Base-by-base conservation (phyloP, 1,140 invertebrate genomes). In the Hycleus cichorii region DNA sequence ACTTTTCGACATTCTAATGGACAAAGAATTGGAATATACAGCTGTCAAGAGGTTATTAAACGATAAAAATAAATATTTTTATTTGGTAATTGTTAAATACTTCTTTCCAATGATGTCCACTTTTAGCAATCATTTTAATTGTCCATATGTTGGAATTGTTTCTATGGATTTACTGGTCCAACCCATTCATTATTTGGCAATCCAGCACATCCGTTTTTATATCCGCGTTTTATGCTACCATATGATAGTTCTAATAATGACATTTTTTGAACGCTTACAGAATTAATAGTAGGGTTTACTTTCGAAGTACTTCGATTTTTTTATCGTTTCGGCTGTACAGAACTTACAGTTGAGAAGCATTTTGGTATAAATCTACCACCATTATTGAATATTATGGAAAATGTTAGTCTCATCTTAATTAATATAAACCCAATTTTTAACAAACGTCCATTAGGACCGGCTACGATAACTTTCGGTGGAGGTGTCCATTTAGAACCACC, bases 401-500 rank as follows among this genome's bases (percentile, higher is more conserved):
- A n/a, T n/a, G n/a, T n/a, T n/a, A n/a, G n/a, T n/a, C n/a, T n/a
- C n/a, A n/a, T n/a, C n/a, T 67, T 74, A 39, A 40, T 73, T 8
- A 71, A 70, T 54, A 52, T 53, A n/a, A 62, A 72, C 63, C 67
- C 66, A 6, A 49, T 73, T 4, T 61, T 70, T 25, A 40, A 51
- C 12, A 50, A 62, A 4, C 38, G 51, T 51, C 58, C 62, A 18
- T 25, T 44, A 3, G 49, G 49, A 5, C 63, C 57, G 24, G 26
- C 40, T 42, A 49, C 55, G 0, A 72, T 75, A 59, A 60, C 71
- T n/a, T 48, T 70, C 0, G 70, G 74, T 40, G 72, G 71, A 5
- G 74, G 73, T 10, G 66, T 73, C 63, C 74, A 75, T 49, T 65
- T 75, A 12, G 66, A 72, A 49, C 64, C 68, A n/a, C 65, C 68